A percentile compares a stretch with the other conserved stretches of the same genome.
These are phyloP conservation scores for Agrilus mali DNA, from an alignment of 2,888 invertebrate genomes.

Conservation along the genomic window DNA sequence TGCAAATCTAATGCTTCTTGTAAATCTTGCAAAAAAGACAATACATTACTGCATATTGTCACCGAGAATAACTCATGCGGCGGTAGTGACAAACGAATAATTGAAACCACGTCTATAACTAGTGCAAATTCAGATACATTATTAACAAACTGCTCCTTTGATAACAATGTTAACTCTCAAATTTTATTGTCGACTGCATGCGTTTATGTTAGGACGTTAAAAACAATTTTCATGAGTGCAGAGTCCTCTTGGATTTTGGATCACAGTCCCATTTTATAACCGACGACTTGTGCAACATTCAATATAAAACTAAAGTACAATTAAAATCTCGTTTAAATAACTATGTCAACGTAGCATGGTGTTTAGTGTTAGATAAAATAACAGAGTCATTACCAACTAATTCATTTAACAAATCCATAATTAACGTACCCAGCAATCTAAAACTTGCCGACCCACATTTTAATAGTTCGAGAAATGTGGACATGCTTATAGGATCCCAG, in stretches of 20 bases:
- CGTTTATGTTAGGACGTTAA: slow-evolving; percentile 2
- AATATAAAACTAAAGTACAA: slow-evolving; percentile 1
- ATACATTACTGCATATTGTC: slow-evolving; percentile 9
- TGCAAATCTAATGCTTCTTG: slow-evolving; percentile 8
- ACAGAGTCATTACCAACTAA: slow-evolving; percentile 4
- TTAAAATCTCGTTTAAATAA: slow-evolving; percentile 5
- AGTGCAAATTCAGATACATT: not conserved
- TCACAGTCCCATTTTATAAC: slow-evolving; percentile 10
- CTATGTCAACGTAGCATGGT: slow-evolving; percentile 4
- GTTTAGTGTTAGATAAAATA: slow-evolving; percentile 7
- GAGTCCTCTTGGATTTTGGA: slow-evolving; percentile 10
- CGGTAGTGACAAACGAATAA: not conserved
- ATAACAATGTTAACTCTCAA: slow-evolving; percentile 1
- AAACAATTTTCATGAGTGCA: not conserved
- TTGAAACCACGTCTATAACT: not conserved
- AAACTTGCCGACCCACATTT: no score
- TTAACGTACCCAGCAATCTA: no score
- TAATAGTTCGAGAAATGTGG: not conserved
- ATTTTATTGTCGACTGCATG: slow-evolving; percentile 9
- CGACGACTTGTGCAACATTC: slow-evolving; percentile 1
- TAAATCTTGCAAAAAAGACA: slow-evolving; percentile 8
- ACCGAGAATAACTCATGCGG: not conserved
- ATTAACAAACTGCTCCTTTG: not conserved
- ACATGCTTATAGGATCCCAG: slow-evolving; percentile 6
- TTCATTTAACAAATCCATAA: no score